Base-by-base conservation (phyloP, 92 coral and sea anemone genomes). In the Desmophyllum pertusum region DNA sequence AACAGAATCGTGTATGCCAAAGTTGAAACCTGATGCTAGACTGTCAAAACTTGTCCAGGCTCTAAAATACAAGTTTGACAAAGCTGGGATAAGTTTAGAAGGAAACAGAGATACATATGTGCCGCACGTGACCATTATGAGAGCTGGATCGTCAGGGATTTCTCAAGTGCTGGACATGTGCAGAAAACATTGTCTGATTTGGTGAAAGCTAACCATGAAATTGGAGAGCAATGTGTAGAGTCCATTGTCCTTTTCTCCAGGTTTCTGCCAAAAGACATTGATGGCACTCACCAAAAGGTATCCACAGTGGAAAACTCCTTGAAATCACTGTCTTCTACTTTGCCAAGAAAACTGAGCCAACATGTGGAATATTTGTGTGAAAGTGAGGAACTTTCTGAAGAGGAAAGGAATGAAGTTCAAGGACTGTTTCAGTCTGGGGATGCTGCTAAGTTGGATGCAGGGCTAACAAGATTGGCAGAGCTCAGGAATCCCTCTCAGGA, bases 101-200 rank as follows among this genome's bases (percentile, higher is more conserved):
- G 97, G 91, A 31, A 93, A 93, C 79, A 67, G 89, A 41, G 87
- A 86, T n/a, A 53, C 30, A 19, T 93, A 91, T 91, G 80, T 55
- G 13, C 95, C 97, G 14, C 97, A 93, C 65, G 48, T 93, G 51
- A 93, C 91, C 18, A 69, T 93, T 65, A 35, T 41, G 29, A 84
- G 91, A 39, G 80, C 72, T 52, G 14, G 79, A 0, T 66, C 77
- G 8, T 78, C 70, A 67, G 85, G 75, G 61, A 63, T 85, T 63
- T 85, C 85, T 15, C 81, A 62, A n/a, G 65, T 75, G 39, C 36
- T 36, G 76, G 33, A n/a, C 43, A 74, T 18, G 70, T 82, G 10
- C 72, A 70, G 19, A 63, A 64, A 57, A 46, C 52, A 10, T 83
- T 91, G 63, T n/a, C 94, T 15, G 69, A 63, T 41, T 48, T 91